phyloP scores from a whole-genome alignment of 2,797 vertebrate species.

The Psittacula echo region DNA sequence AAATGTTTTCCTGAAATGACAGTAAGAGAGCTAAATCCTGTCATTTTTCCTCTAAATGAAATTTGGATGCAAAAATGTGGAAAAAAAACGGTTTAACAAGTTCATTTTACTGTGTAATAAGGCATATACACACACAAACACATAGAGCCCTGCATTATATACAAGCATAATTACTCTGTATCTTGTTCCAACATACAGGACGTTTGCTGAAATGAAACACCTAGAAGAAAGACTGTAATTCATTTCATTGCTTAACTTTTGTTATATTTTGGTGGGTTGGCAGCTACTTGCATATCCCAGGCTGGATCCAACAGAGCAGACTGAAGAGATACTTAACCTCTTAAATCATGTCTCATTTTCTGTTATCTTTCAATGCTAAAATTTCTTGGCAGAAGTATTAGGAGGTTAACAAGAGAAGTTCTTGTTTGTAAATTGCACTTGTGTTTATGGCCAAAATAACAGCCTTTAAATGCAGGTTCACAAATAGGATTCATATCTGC shows the following conservation, averaged over 20 bases:
- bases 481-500: not conserved
- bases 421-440: conserved; percentile 3
- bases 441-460: not conserved
- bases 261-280: not conserved
- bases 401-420: not conserved
- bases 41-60: not conserved
- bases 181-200: not conserved
- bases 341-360: conserved; percentile 42
- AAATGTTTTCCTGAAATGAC: not conserved
- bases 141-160: not conserved
- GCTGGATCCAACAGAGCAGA: not conserved
- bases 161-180: not conserved
- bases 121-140: not conserved
- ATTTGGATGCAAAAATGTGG: not conserved
- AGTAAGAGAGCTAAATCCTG: not conserved
- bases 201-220: conserved; percentile 11
- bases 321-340: conserved; percentile 10
- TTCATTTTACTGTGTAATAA: not conserved
- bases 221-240: not conserved
- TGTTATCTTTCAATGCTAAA: not conserved
- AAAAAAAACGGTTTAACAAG: not conserved
- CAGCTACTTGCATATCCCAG: not conserved
- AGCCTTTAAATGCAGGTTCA: not conserved
- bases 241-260: not conserved
- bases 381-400: not conserved